Evolutionary conservation across 2,797 vertebrate genomes (phyloP), one percentile per base, ranked within the genome.

Genomic region (Gobio occitaniae): DNA sequence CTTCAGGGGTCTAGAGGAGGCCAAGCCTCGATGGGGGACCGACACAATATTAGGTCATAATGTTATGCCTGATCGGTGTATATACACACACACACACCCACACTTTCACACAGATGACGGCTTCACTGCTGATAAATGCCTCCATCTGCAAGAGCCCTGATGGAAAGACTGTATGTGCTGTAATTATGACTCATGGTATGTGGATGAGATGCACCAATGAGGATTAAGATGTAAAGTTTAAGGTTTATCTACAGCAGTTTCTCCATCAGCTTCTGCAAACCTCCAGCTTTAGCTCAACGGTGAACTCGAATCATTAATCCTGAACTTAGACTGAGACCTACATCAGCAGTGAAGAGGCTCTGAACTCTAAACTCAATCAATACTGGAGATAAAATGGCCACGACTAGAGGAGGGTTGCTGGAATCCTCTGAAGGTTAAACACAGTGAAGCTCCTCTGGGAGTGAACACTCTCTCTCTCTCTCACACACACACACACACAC

Each of bases 151-250:
- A 25, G 19, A 52, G 17, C 47, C 63, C 16, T 68, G 78, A 80
- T 4, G 29, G 32, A 38, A 9, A 81, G 47, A 52, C 32, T 74
- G 52, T 52, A 29, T 52, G 71, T 52, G 48, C 66, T 81, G 32
- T 81, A 3, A 5, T 81, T 54, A 56, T 80, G 66, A 69, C 65
- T 80, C 65, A 80, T 6, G 29, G 17, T 65, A 11, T 66, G 50
- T 59, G 66, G 50, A 21, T 19, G 66, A 54, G 3, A 13, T 29
- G 32, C 48, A 29, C 19, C 50, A 13, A 13, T 56, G n/a, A 44
- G 50, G n/a, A 70, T 81, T 81, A 13, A 59, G 32, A 66, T 7
- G 52, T 15, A 25, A 68, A 16, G 6, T 9, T 32, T 21, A 52
- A 52, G 44, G 47, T 36, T 66, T 65, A 21, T 21, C 13, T 50